These are phyloP conservation scores for Tetraneura akinire DNA, from an alignment of 1,140 invertebrate species.

Conservation along the genomic window DNA sequence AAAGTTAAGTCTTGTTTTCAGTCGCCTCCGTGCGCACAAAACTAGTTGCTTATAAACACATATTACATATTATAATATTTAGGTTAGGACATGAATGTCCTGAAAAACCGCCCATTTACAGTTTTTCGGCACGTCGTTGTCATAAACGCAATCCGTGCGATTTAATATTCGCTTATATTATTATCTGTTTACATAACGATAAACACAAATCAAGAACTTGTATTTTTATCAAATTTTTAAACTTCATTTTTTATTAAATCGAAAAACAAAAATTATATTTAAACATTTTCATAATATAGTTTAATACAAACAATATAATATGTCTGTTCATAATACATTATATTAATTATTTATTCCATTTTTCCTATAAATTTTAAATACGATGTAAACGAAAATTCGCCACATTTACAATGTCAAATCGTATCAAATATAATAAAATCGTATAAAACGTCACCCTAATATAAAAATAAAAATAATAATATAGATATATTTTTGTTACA, in stretches of 20 bases:
- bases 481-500: background rate
- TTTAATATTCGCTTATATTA: background rate
- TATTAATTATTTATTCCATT: no score
- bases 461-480: no score
- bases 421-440: constrained; percentile 33
- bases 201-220: background rate
- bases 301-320: no score
- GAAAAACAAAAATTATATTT: no score
- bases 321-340: no score
- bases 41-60: constrained; percentile 18
- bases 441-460: constrained; percentile 19
- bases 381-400: no score
- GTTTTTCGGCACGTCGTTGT: constrained; percentile 11
- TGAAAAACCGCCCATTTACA: background rate
- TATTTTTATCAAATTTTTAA: no score
- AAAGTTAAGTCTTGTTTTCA: constrained; percentile 50
- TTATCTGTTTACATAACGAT: background rate
- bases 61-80: background rate
- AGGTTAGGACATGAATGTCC: background rate
- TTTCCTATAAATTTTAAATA: no score
- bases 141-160: constrained; percentile 32
- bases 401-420: constrained; percentile 17
- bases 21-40: background rate
- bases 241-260: no score
- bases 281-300: no score